Evolutionary conservation across 2,888 invertebrate genomes (phyloP), one percentile per base, ranked within the genome.

Genomic region (Eristalinus sepulchralis): DNA sequence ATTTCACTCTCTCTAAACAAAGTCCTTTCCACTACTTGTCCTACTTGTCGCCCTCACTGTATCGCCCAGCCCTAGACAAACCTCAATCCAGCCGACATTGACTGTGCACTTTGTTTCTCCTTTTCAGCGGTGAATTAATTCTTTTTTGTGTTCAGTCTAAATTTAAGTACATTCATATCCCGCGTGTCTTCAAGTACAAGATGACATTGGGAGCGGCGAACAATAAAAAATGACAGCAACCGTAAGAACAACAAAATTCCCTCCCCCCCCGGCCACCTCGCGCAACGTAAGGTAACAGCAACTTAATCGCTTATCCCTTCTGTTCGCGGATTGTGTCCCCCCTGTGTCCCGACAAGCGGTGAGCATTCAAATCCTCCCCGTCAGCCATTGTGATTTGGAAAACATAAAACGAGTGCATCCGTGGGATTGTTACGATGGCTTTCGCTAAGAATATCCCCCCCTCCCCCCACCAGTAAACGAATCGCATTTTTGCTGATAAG

Each of bases 161-260:
- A 27, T 53, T 55, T 36, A 34, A 70, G 39, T 55, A 70, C 47
- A 47, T 47, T 47, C 47, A 47, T 47, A 47, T 34, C 55, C 27
- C 36, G 27, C 27, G 8, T 20, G 10, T 71, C 71, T 76, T 76
- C 55, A 76, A 80, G 62, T 63, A 63, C 67, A 76, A 36, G 33
- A 76, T 80, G 84, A 66, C 84, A 80, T 84, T 84, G 84, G 47
- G 33, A 67, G 34, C 31, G 53, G 53, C 17, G 27, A 31, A 13
- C 31, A 27, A 22, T 67, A 75, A 75, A 79, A 55, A 47, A 17
- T 17, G 47, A 17, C 47, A 47, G 47, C 1, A 17, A 47, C 47
- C 47, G 47, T 17, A 17, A 17, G 47, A 47, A 47, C 47, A 47
- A 17, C 47, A 17, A 5, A 47, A 47, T 8, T 17, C 47, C 20